Conservation (phyloP, 2,888 invertebrate genomes). For the Muschampia plurimacula region DNA sequence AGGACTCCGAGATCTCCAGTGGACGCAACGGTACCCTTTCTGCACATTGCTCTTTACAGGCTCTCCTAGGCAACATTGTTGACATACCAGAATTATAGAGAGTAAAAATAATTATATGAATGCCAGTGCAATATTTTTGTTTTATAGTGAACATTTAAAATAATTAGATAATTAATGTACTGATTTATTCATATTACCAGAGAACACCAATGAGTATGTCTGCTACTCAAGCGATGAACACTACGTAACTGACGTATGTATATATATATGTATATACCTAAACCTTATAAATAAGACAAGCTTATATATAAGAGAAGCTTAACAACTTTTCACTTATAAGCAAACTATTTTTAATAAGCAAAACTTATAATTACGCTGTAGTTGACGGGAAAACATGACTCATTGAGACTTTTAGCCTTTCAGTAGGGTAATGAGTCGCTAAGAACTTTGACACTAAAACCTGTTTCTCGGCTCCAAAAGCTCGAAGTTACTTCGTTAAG, state of each 20-base stretch:
- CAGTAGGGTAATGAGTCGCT: constrained; percentile 34
- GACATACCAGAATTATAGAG: no score
- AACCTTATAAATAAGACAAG: no score
- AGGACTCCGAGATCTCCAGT: no score
- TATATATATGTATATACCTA: constrained; percentile 46
- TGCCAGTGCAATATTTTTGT: no score
- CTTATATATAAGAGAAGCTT: neutral
- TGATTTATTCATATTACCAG: constrained; percentile 45
- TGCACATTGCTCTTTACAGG: no score
- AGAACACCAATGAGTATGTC: constrained; percentile 55
- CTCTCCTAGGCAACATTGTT: no score
- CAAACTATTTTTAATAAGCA: constrained; percentile 16
- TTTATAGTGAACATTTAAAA: no score
- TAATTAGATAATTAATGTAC: neutral
- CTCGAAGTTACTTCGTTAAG: constrained; percentile 32
- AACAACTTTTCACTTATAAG: neutral
- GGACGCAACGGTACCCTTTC: no score
- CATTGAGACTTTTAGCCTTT: constrained; percentile 17
- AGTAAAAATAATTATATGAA: no score
- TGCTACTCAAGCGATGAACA: constrained; percentile 61
- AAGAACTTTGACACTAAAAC: constrained; percentile 30
- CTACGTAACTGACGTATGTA: constrained; percentile 59
- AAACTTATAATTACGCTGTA: constrained; percentile 16
- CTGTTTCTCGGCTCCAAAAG: constrained; percentile 15
- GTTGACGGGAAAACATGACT: constrained; percentile 22